These are phyloP conservation scores for Plemyria rubiginata DNA, from an alignment of 2,888 invertebrate species.

Conservation along the genomic window DNA sequence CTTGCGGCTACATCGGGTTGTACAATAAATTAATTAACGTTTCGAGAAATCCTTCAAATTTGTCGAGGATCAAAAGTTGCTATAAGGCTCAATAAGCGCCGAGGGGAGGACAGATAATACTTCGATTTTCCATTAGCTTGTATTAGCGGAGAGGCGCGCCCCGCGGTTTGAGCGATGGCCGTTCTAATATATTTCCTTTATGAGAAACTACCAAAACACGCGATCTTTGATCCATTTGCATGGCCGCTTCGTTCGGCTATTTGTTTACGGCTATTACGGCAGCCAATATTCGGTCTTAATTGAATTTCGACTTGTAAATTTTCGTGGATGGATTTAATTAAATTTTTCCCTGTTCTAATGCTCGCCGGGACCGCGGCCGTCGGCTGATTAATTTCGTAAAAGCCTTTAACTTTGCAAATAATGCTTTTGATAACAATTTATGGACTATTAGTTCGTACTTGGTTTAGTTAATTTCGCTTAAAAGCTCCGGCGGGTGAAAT, in stretches of 20 bases:
- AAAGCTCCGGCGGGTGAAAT: slow-evolving; percentile 41
- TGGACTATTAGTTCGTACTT: slow-evolving; percentile 39
- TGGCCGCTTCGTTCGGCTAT: slow-evolving; percentile 66
- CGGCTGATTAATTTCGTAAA: slow-evolving; percentile 66
- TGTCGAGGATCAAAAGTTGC: slow-evolving; percentile 82
- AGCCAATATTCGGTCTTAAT: slow-evolving; percentile 74
- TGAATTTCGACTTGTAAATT: slow-evolving; percentile 77
- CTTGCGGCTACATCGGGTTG: slow-evolving; percentile 81
- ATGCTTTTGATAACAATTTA: slow-evolving; percentile 59
- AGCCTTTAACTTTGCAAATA: slow-evolving; percentile 67
- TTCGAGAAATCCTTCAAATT: slow-evolving; percentile 83
- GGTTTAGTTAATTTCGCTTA: slow-evolving; percentile 40
- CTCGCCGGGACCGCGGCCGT: slow-evolving; percentile 53
- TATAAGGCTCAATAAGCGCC: slow-evolving; percentile 53
- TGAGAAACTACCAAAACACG: slow-evolving; percentile 76
- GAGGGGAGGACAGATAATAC: slow-evolving; percentile 73
- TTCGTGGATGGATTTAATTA: slow-evolving; percentile 75
- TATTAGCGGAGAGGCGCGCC: slow-evolving; percentile 75
- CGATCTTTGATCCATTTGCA: slow-evolving; percentile 82
- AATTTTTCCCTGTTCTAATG: slow-evolving; percentile 66
- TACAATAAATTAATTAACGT: slow-evolving; percentile 85
- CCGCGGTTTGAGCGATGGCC: slow-evolving; percentile 54
- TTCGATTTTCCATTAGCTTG: slow-evolving; percentile 84
- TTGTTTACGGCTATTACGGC: slow-evolving; percentile 76
- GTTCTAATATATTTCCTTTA: slow-evolving; percentile 80